These are phyloP conservation scores for Mareca strepera DNA, from an alignment of 2,797 vertebrate species.

Conservation along the genomic window DNA sequence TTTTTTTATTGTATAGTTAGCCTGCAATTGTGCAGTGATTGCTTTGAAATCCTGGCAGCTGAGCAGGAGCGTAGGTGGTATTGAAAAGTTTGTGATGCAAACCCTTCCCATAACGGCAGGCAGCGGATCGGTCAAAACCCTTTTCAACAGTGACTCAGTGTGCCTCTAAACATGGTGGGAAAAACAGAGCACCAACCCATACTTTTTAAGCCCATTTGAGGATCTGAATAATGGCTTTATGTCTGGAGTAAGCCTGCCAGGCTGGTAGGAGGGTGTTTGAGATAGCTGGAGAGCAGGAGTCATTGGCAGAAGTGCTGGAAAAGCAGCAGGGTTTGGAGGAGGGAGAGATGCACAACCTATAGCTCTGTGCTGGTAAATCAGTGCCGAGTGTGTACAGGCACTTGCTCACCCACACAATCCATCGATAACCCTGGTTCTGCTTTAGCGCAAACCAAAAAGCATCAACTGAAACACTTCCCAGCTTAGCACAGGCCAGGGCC, in stretches of 20 bases:
- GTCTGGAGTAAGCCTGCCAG: neutral
- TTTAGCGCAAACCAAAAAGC: neutral
- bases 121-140: neutral
- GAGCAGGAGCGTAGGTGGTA: neutral
- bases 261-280: conserved; percentile 22
- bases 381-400: neutral
- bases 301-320: neutral
- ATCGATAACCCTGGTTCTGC: neutral
- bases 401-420: neutral
- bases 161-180: neutral
- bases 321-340: neutral
- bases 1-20: neutral
- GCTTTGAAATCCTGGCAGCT: conserved; percentile 18
- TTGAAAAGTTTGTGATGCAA: conserved; percentile 16
- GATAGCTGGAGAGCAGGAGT: neutral
- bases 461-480: neutral
- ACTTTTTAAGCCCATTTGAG: neutral
- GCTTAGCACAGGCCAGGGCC: neutral
- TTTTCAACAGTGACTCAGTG: conserved; percentile 38
- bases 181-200: neutral
- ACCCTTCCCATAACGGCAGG: neutral
- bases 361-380: neutral
- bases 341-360: neutral
- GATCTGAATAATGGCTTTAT: neutral
- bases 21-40: neutral